These are phyloP conservation scores for Penaeus vannamei DNA, from an alignment of 1,140 invertebrate genomes.

Conservation along the genomic window DNA sequence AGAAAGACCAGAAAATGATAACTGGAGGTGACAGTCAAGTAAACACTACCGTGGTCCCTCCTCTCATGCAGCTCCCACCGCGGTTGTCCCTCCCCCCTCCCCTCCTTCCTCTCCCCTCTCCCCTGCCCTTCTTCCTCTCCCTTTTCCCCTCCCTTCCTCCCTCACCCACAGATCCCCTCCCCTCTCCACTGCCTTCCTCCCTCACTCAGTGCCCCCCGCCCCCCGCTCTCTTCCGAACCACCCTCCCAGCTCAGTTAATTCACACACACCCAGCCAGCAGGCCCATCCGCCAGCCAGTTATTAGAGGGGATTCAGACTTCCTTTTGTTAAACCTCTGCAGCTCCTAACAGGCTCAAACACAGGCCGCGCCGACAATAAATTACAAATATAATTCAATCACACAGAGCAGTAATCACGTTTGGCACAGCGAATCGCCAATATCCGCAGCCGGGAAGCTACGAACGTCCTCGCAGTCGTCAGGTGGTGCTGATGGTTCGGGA, in stretches of 20 bases:
- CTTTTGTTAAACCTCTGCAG: constrained; percentile 52
- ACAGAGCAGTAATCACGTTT: constrained; percentile 55
- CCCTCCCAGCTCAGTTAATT: too few species aligned
- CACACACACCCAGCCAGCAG: background rate
- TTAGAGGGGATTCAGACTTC: constrained; percentile 56
- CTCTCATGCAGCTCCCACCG: too few species aligned
- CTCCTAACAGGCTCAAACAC: constrained; percentile 57
- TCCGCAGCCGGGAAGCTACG: background rate
- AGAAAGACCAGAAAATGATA: too few species aligned
- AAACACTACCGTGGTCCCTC: too few species aligned
- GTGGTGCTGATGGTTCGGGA: too few species aligned
- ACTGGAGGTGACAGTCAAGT: too few species aligned
- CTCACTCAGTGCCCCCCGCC: too few species aligned
- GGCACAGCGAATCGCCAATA: constrained; percentile 58
- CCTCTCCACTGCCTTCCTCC: background rate
- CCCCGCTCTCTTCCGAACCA: too few species aligned
- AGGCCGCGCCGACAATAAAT: constrained; percentile 56
- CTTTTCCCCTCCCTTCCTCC: background rate
- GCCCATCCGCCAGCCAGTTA: constrained; percentile 34
- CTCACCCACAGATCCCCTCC: background rate
- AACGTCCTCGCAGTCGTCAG: too few species aligned
- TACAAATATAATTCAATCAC: constrained; percentile 60
- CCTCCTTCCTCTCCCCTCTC: background rate
- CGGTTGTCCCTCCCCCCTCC: background rate
- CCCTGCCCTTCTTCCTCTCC: background rate